Conservation (phyloP, 1,140 invertebrate species). For the Drosophila pseudoobscura region DNA sequence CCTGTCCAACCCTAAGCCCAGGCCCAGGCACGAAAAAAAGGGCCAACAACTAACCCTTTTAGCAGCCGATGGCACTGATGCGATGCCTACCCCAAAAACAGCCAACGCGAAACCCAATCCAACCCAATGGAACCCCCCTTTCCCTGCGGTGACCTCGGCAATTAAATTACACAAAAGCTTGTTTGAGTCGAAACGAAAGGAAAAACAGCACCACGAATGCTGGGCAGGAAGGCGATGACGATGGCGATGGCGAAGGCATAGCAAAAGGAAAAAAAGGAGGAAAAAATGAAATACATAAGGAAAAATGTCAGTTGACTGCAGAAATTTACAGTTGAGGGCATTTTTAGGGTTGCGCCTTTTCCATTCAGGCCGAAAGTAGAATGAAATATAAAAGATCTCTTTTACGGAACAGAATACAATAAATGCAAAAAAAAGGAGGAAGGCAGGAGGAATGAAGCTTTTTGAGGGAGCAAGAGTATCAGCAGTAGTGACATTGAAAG, state of each 20-base stretch:
- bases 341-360: slow-evolving; percentile 42
- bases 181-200: slow-evolving; percentile 3
- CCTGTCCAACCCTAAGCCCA: background rate
- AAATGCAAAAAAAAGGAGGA: too few species aligned
- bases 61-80: background rate
- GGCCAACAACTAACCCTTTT: background rate
- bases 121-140: background rate
- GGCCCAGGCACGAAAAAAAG: background rate
- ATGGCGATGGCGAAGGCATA: too few species aligned
- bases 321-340: slow-evolving; percentile 51
- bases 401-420: too few species aligned
- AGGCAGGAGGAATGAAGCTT: too few species aligned
- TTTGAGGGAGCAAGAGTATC: too few species aligned
- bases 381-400: too few species aligned
- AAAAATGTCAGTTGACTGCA: slow-evolving; percentile 5
- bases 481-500: too few species aligned
- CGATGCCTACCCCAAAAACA: background rate
- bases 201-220: background rate
- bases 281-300: too few species aligned
- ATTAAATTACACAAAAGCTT: slow-evolving; percentile 57
- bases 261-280: too few species aligned
- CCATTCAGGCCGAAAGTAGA: background rate
- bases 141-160: slow-evolving; percentile 31
- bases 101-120: too few species aligned
- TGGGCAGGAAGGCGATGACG: too few species aligned